Percentiles rank a stretch among this genome's conserved stretches.
Conservation (phyloP, 2,113 vertebrate species). For the Alosa alosa region DNA sequence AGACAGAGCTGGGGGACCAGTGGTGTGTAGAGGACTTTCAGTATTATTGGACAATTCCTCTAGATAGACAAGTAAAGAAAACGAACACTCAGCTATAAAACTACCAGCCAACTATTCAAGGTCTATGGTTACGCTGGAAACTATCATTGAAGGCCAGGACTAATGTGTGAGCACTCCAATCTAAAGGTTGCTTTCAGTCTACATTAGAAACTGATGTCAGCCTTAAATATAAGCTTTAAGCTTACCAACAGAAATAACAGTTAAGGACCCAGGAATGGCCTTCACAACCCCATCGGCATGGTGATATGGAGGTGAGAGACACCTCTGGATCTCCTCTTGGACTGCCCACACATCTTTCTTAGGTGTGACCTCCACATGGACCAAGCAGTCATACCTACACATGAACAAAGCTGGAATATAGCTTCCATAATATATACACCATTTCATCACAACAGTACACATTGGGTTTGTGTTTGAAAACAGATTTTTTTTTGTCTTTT, state of each 20-base stretch:
- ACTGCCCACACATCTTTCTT: slow-evolving; percentile 48
- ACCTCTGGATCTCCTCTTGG: slow-evolving; percentile 43
- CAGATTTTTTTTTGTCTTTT: not conserved
- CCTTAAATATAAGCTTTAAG: not conserved
- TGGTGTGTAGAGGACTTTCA: not conserved
- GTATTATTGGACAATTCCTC: slow-evolving; percentile 1
- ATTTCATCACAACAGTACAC: not conserved
- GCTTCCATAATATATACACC: not conserved
- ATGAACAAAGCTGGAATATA: not conserved
- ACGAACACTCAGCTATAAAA: not conserved
- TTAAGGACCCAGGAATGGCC: slow-evolving; percentile 29
- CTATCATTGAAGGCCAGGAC: not conserved
- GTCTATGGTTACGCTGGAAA: not conserved
- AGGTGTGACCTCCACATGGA: slow-evolving; percentile 55
- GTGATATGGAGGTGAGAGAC: slow-evolving; percentile 43
- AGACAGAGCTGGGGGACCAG: slow-evolving; percentile 32
- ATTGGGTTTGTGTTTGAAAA: not conserved
- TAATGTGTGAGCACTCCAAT: not conserved
- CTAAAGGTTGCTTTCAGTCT: too few species aligned
- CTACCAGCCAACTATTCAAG: not conserved
- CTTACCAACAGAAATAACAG: slow-evolving; percentile 42
- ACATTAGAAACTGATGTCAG: not conserved
- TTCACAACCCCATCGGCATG: slow-evolving; percentile 22
- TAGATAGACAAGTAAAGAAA: not conserved
- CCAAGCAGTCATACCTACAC: slow-evolving; percentile 47